Evolutionary conservation across 2,113 vertebrate species (phyloP).

Genomic region (Rhegmatorhina hoffmannsi): DNA sequence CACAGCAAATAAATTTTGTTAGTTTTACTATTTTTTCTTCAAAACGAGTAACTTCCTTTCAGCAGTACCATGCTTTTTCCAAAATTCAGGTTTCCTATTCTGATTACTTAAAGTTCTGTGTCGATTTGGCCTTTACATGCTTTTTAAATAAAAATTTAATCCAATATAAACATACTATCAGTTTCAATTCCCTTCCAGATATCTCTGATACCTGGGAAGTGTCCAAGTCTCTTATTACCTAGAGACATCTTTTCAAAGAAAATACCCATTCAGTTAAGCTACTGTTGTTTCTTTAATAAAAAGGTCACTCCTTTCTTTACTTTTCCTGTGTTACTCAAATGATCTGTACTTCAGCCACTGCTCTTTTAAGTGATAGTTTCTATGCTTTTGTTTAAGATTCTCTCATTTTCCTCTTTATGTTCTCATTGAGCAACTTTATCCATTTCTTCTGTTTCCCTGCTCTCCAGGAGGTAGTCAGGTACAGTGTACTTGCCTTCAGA

Average conservation of each 20-base stretch:
- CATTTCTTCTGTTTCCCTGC: neutral
- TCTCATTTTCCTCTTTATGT: neutral
- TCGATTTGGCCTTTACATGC: neutral
- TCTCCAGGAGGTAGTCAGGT: neutral
- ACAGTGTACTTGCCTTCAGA: neutral
- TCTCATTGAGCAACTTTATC: neutral
- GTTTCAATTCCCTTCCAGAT: neutral
- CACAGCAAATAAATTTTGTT: constrained; percentile 18
- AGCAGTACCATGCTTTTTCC: neutral
- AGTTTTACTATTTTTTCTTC: neutral
- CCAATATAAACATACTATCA: neutral
- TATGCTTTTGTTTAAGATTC: neutral
- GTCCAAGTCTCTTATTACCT: neutral
- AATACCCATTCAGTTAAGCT: neutral
- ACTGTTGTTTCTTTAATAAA: neutral
- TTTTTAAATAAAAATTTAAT: neutral
- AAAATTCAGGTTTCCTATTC: neutral
- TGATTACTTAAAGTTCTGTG: neutral
- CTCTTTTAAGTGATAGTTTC: neutral
- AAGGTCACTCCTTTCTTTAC: neutral
- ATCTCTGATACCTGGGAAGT: neutral
- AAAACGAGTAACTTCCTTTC: neutral
- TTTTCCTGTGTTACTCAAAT: neutral
- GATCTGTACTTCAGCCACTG: neutral
- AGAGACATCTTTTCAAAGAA: neutral